These are phyloP conservation scores for Ormyrus pomaceus DNA, from an alignment of 2,888 invertebrate genomes.

Conservation along the genomic window DNA sequence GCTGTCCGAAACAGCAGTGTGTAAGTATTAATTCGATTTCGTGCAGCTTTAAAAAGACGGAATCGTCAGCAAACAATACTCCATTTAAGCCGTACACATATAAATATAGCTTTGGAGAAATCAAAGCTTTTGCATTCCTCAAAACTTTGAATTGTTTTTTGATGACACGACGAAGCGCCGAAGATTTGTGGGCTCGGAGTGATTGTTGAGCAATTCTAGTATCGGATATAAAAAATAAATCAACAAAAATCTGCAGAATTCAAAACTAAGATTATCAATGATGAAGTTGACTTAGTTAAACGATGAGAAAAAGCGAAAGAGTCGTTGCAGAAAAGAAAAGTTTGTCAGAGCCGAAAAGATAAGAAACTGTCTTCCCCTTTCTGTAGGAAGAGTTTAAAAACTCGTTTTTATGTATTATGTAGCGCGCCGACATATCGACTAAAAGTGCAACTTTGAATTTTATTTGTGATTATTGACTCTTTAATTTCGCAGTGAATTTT, in stretches of 20 bases:
- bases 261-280: conserved; percentile 8
- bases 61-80: conserved; percentile 54
- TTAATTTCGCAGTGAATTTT: conserved; percentile 47
- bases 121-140: conserved; percentile 57
- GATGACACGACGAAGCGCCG: conserved; percentile 50
- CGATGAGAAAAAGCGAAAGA: conserved; percentile 16
- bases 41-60: conserved; percentile 49
- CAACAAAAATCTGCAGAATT: conserved; percentile 13
- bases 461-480: conserved; percentile 34
- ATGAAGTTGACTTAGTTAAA: conserved; percentile 17
- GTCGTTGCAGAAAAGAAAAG: conserved; percentile 32
- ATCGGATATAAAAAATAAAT: conserved; percentile 15
- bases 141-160: conserved; percentile 49
- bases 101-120: conserved; percentile 50
- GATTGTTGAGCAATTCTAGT: conserved; percentile 21
- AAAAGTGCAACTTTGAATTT: conserved; percentile 46
- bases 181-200: conserved; percentile 20
- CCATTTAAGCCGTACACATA: conserved; percentile 47
- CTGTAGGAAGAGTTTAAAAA: conserved; percentile 43
- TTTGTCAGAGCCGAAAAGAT: conserved; percentile 31
- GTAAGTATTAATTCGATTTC: conserved; percentile 62
- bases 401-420: conserved; percentile 29
- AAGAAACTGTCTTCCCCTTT: conserved; percentile 50
- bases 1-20: conserved; percentile 55
- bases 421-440: conserved; percentile 51